These are phyloP conservation scores for Helicoverpa armigera DNA, from an alignment of 1,140 invertebrate genomes.

Conservation along the genomic window DNA sequence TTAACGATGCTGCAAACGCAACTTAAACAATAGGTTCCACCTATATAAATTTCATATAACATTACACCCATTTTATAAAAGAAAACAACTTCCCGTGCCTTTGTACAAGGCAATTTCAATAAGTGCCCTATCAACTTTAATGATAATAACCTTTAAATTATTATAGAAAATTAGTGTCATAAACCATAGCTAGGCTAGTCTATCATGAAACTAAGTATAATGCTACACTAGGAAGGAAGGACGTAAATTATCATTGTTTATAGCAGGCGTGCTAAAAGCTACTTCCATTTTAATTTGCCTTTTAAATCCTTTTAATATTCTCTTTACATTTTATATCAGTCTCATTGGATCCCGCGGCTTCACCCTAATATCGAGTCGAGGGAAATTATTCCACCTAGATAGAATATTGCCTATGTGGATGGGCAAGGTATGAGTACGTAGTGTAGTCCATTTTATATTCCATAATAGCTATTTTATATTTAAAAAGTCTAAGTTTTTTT, in stretches of 20 bases:
- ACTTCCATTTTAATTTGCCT: neutral
- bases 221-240: neutral
- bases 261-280: neutral
- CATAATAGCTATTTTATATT: no score
- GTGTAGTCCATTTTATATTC: no score
- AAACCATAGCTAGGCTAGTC: slow-evolving; percentile 51
- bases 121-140: slow-evolving; percentile 52
- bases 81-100: slow-evolving; percentile 4
- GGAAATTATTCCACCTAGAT: no score
- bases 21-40: neutral
- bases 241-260: slow-evolving; percentile 37
- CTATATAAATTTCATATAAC: neutral
- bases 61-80: neutral
- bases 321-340: no score
- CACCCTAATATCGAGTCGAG: no score
- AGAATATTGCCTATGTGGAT: no score
- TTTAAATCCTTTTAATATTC: no score
- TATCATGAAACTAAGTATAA: slow-evolving; percentile 32
- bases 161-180: slow-evolving; percentile 63
- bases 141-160: slow-evolving; percentile 67
- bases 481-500: no score
- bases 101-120: slow-evolving; percentile 41
- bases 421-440: no score
- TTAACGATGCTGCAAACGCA: no score
- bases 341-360: no score